Base-by-base conservation (phyloP, 2,797 vertebrate genomes). In the Acrocephalus scirpaceus region DNA sequence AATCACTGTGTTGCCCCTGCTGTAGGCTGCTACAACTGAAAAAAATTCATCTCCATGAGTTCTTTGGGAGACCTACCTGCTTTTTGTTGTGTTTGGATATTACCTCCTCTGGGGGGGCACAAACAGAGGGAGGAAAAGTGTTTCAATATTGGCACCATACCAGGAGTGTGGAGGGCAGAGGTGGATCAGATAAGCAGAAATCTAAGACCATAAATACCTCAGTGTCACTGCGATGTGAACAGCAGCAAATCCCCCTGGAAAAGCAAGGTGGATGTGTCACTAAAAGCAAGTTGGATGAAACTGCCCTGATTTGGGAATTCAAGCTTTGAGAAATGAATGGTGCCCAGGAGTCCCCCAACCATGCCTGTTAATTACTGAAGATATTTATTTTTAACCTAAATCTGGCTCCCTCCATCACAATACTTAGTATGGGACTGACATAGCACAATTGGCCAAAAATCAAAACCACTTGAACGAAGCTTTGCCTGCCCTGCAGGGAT, bases 101-200 rank as follows among this genome's bases (percentile, higher is more conserved):
- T 61, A 13, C 16, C 25, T 78, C 16, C 48, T 74, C 86, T 50
- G 17, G 9, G 54, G 36, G 32, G 65, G n/a, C 34, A 76, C 4
- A 48, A 66, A 47, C 9, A 18, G 45, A 72, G 53, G 82, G 61
- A 85, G 45, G 19, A 86, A 45, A 71, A 88, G 47, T 50, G 38
- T 18, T 79, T 91, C 40, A 54, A 50, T 40, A 10, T 12, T 90
- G 93, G 80, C 90, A 92, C 64, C 67, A 5, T 26, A 69, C 26
- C 85, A 88, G 56, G n/a, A 93, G 85, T 11, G 53, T 71, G 27
- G 81, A 93, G 91, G 78, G 84, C 93, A 78, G 38, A 61, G 61
- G 84, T 87, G 92, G 72, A 92, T 93, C 84, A 95, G 95, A 94
- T 95, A 96, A 92, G 73, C 58, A 78, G 66, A 84, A 78, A 70